A percentile compares a stretch with the other conserved stretches of the same genome.
Conservation (phyloP, 2,797 vertebrate genomes). For the Australoheros facetus region DNA sequence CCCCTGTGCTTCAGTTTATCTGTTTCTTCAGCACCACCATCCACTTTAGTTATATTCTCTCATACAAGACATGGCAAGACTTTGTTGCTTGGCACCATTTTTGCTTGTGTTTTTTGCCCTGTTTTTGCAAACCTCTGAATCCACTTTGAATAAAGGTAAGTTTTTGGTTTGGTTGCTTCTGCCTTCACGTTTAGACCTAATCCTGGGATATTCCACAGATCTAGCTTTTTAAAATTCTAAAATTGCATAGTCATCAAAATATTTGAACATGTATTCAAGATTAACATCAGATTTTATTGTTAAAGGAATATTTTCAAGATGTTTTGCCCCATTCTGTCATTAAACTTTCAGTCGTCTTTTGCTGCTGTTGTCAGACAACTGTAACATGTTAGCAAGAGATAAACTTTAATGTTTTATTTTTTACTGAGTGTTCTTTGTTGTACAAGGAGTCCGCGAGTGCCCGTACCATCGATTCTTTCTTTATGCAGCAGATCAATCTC, state of each 20-base stretch:
- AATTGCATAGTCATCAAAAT: neutral
- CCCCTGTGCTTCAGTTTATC: neutral
- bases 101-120: slow-evolving; percentile 31
- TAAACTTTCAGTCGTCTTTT: neutral
- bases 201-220: neutral
- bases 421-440: neutral
- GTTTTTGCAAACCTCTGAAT: slow-evolving; percentile 19
- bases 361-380: neutral
- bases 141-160: slow-evolving; percentile 61
- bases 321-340: neutral
- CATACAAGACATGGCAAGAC: slow-evolving; percentile 49
- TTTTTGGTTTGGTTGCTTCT: neutral
- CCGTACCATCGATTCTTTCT: neutral
- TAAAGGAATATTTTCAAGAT: neutral
- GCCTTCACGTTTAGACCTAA: neutral
- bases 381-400: neutral
- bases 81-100: neutral
- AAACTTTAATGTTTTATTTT: neutral
- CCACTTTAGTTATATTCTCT: neutral
- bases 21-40: neutral
- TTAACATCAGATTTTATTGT: neutral
- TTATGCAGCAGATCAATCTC: neutral
- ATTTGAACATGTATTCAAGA: neutral
- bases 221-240: neutral
- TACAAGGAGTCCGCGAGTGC: neutral